Percentiles rank a stretch among this genome's conserved stretches.
Evolutionary conservation across 2,113 vertebrate genomes (phyloP).

Genomic region (Scomber japonicus): DNA sequence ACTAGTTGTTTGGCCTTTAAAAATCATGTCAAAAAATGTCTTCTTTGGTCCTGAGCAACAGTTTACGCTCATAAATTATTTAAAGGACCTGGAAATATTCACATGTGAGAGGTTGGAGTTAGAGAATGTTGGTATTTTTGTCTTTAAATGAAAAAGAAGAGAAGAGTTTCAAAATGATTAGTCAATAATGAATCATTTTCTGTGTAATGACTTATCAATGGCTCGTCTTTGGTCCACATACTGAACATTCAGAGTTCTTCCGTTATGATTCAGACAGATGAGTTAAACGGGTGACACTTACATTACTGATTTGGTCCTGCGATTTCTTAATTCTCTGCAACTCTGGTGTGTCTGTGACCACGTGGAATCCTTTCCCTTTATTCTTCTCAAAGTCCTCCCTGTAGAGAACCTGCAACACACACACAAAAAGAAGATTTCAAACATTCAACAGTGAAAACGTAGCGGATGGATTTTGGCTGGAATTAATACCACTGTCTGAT

Average conservation of each 20-base stretch:
- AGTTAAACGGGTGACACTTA: conserved; percentile 74
- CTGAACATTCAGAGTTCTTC: neutral
- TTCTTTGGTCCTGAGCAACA: too few species aligned
- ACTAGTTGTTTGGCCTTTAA: too few species aligned
- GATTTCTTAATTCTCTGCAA: conserved; percentile 96
- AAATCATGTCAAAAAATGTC: too few species aligned
- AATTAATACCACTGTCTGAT: neutral
- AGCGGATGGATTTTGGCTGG: neutral
- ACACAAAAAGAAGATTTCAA: neutral
- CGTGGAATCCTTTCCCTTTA: conserved; percentile 95
- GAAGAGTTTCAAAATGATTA: too few species aligned
- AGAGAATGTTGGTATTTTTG: too few species aligned
- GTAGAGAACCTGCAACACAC: conserved; percentile 90
- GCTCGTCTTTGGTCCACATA: neutral
- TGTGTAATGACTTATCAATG: too few species aligned
- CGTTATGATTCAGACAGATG: neutral
- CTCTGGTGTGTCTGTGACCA: conserved; percentile 94
- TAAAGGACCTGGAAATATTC: too few species aligned
- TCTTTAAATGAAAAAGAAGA: too few species aligned
- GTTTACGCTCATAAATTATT: too few species aligned
- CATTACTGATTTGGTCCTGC: conserved; percentile 98
- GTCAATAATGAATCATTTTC: too few species aligned
- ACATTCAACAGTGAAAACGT: neutral
- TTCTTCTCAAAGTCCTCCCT: conserved; percentile 99
- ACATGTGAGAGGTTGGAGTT: too few species aligned